Evolutionary conservation across 2,797 vertebrate species (phyloP).

Genomic region (Eulemur mongoz): DNA sequence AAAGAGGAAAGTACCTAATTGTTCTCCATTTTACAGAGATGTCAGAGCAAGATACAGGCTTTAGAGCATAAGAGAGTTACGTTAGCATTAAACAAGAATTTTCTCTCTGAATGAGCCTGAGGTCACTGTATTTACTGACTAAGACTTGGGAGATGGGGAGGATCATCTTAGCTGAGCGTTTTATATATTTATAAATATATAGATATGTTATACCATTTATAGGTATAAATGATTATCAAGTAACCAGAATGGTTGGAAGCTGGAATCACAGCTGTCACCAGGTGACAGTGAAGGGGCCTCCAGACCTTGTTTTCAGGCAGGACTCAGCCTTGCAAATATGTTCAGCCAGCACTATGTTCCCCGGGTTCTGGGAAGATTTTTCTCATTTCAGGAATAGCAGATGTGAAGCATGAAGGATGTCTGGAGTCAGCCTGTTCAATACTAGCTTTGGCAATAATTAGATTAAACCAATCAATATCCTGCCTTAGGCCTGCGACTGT

Average conservation of each 20-base stretch:
- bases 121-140: neutral
- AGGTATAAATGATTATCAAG: neutral
- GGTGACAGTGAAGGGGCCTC: neutral
- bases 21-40: neutral
- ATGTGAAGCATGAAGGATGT: neutral
- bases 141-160: neutral
- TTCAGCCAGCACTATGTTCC: neutral
- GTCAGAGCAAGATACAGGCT: neutral
- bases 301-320: neutral
- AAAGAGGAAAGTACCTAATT: neutral
- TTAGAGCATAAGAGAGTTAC: neutral
- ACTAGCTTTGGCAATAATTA: constrained; percentile 33
- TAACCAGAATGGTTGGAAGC: neutral
- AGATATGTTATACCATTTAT: neutral
- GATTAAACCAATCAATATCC: constrained; percentile 20
- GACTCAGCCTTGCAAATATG: neutral
- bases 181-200: too few relatives aligned
- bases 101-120: neutral
- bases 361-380: neutral
- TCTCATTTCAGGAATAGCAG: neutral
- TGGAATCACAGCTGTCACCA: neutral
- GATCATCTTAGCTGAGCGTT: neutral
- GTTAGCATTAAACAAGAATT: neutral
- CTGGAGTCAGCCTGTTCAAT: neutral
- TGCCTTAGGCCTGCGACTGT: constrained; percentile 11